These are phyloP conservation scores for Cyanistes caeruleus DNA, from an alignment of 2,113 vertebrate species.

Conservation along the genomic window DNA sequence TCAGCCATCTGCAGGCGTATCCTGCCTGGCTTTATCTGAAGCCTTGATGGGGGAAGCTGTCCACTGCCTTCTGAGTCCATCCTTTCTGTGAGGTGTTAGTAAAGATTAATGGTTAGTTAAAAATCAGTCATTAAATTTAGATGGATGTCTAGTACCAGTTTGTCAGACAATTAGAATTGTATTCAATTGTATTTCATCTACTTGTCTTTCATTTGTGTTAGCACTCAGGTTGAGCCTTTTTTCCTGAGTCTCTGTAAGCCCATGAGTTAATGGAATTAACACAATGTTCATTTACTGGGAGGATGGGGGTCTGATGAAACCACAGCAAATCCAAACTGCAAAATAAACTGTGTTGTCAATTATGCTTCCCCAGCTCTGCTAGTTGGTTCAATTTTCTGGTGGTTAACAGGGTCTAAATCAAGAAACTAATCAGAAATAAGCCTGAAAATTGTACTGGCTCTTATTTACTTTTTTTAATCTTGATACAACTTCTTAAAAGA, in stretches of 20 bases:
- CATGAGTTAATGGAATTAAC: neutral
- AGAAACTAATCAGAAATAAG: conserved; percentile 16
- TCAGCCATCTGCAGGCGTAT: neutral
- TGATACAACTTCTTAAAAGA: neutral
- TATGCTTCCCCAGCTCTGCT: neutral
- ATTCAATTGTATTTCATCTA: neutral
- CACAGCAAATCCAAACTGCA: neutral
- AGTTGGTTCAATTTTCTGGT: neutral
- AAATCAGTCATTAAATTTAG: neutral
- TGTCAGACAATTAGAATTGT: neutral
- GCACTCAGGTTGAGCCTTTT: neutral
- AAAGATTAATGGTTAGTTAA: neutral
- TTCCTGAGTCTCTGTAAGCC: neutral
- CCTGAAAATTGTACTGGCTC: neutral
- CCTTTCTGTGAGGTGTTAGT: neutral
- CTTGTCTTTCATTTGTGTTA: neutral
- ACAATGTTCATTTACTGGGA: neutral
- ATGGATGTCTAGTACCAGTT: neutral
- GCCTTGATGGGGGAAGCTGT: neutral
- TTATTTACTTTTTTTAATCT: conserved; percentile 35
- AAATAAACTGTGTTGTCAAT: neutral
- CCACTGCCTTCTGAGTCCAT: accelerated
- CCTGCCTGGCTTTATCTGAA: neutral
- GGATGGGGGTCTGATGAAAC: neutral
- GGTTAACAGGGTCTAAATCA: neutral